Evolutionary conservation across 2,113 vertebrate species (phyloP).

Genomic region (Lamprologus tigripictilis): DNA sequence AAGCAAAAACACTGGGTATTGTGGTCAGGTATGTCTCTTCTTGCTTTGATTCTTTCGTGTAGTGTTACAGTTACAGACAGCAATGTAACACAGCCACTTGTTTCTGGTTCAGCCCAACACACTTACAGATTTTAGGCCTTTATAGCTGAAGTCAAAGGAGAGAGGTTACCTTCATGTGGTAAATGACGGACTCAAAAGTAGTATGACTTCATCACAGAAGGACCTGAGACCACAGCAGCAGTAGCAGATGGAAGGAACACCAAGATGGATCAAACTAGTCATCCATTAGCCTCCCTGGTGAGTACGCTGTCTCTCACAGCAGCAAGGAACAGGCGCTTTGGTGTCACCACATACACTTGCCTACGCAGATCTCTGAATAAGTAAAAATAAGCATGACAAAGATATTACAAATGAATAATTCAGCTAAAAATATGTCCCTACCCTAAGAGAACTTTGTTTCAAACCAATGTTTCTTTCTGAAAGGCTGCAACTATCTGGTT

Average conservation of each 20-base stretch:
- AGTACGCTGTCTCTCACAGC: background rate
- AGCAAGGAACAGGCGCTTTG: background rate
- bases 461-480: background rate
- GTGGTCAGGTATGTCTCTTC: constrained; percentile 8
- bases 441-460: background rate
- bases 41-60: background rate
- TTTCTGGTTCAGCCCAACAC: constrained; percentile 17
- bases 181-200: background rate
- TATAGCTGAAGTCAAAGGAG: constrained; percentile 15
- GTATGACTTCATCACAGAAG: constrained; percentile 44
- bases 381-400: background rate
- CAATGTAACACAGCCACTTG: constrained; percentile 21
- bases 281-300: constrained; percentile 4
- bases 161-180: constrained; percentile 40
- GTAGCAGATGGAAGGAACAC: constrained; percentile 54
- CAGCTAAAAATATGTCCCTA: background rate
- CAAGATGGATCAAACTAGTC: constrained; percentile 56
- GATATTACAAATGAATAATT: background rate
- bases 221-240: constrained; percentile 33
- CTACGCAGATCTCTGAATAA: background rate
- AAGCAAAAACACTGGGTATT: constrained; percentile 5
- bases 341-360: background rate
- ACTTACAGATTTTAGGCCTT: background rate
- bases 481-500: background rate
- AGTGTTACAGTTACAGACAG: constrained; percentile 3